Conservation (phyloP, 2,113 vertebrate genomes). For the Dolichotis patagonum region DNA sequence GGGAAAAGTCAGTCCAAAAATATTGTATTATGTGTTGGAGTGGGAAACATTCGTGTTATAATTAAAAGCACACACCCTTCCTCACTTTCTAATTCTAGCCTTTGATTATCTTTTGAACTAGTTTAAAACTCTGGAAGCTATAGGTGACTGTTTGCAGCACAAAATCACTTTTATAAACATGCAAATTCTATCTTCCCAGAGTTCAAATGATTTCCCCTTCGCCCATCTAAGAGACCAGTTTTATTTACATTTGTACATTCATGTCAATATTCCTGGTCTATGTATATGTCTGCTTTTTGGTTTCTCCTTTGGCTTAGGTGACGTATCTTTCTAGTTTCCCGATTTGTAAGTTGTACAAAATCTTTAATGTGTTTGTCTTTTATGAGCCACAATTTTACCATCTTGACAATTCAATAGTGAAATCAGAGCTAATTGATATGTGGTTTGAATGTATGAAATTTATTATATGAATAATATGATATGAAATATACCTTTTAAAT, state of each 20-base stretch:
- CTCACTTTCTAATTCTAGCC: background rate
- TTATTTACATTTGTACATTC: background rate
- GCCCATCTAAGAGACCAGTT: background rate
- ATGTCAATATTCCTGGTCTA: background rate
- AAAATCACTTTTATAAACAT: background rate
- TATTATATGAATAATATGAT: background rate
- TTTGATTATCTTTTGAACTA: background rate
- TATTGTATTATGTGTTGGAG: background rate
- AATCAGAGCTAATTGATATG: background rate
- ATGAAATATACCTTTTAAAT: background rate
- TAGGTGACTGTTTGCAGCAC: background rate
- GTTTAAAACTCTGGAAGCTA: background rate
- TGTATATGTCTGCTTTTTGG: background rate
- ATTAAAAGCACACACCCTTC: background rate
- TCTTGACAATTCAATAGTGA: background rate
- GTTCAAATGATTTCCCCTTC: background rate
- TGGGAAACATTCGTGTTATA: background rate
- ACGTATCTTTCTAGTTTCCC: background rate
- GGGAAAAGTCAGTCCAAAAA: conserved; percentile 10
- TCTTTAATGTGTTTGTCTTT: conserved; percentile 4
- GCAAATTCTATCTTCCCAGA: background rate
- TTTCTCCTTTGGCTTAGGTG: conserved; percentile 20
- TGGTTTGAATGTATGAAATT: conserved; percentile 22
- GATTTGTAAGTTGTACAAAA: background rate
- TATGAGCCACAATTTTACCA: background rate